Base-by-base conservation (phyloP, 2,113 vertebrate species). In the Podarcis cretensis region DNA sequence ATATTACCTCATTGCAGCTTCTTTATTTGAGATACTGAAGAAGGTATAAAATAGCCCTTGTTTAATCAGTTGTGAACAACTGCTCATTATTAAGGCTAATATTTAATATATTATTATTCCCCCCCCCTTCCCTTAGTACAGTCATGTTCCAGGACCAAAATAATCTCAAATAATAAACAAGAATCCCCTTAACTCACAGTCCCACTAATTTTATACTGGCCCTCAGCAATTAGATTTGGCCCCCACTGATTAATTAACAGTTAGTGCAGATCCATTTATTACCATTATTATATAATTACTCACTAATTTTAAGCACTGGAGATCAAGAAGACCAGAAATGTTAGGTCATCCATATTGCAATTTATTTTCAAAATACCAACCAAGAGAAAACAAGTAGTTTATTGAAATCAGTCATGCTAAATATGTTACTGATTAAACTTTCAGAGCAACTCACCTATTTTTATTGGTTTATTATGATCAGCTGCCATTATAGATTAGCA, bases 181-280 rank as follows among this genome's bases (percentile, higher is more conserved):
- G 7, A 63, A 69, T 77, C 69, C n/a, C 73, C 63, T 77, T 66
- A 89, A 77, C 71, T 57, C 73, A 54, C 63, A 89, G 76, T 83
- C 37, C 32, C 40, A 37, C 74, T 69, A 54, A 84, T 89, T 63
- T 84, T 89, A 69, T 63, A 78, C 35, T 69, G 81, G 81, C 43
- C 73, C 73, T 27, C 14, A 21, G 59, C 75, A 89, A 89, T 89
- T 89, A 89, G 78, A 84, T 69, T 54, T 71, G 63, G n/a, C 74
- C 43, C 81, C 65, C n/a, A 66, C 81, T 84, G 81, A 89, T 89
- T 89, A 89, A 89, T 89, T 78, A 84, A 69, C 81, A 78, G 87
- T 68, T 84, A 89, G 74, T 69, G 81, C n/a, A 69, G 87, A 89
- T 89, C 73, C 54, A 84, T 89, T 89, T 89, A 89, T 89, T 89